These are phyloP conservation scores for Hoplodrina ambigua DNA, from an alignment of 2,888 invertebrate species.

Conservation along the genomic window DNA sequence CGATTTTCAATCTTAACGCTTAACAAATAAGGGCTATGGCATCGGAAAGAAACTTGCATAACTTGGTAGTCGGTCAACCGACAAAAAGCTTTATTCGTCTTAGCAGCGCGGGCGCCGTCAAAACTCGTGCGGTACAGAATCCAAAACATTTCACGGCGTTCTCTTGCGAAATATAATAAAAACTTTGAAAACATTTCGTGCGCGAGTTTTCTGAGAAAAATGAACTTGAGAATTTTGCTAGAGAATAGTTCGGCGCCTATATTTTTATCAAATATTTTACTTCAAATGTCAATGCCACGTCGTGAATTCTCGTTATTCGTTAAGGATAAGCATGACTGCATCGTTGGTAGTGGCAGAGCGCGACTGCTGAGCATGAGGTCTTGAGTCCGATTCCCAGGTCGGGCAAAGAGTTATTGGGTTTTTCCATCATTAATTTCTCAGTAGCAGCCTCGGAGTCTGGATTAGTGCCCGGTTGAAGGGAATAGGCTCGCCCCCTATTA, in stretches of 20 bases:
- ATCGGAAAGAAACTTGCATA: slow-evolving; percentile 28
- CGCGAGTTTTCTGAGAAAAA: slow-evolving; percentile 56
- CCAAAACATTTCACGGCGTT: slow-evolving; percentile 65
- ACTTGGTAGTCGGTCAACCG: slow-evolving; percentile 50
- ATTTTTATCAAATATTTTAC: slow-evolving; percentile 37
- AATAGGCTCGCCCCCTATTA: too few relatives aligned
- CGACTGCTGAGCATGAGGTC: too few relatives aligned
- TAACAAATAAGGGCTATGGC: slow-evolving; percentile 35
- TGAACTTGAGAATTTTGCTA: slow-evolving; percentile 30
- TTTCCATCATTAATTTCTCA: too few relatives aligned
- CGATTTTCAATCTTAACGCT: slow-evolving; percentile 41
- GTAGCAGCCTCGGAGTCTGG: too few relatives aligned
- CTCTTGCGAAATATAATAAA: slow-evolving; percentile 65
- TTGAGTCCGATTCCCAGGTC: too few relatives aligned
- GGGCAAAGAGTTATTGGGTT: too few relatives aligned
- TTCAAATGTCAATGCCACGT: slow-evolving; percentile 55
- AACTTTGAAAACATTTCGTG: slow-evolving; percentile 58
- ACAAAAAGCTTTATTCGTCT: slow-evolving; percentile 63
- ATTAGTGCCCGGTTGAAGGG: too few relatives aligned
- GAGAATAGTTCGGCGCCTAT: slow-evolving; percentile 46
- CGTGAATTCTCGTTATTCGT: slow-evolving; percentile 19
- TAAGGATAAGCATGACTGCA: background rate
- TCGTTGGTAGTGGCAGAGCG: too few relatives aligned
- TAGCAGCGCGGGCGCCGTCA: slow-evolving; percentile 58
- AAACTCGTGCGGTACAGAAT: slow-evolving; percentile 67